Evolutionary conservation across 2,113 vertebrate species (phyloP), one percentile per base, ranked within the genome.

Genomic region (Clarias magur): DNA sequence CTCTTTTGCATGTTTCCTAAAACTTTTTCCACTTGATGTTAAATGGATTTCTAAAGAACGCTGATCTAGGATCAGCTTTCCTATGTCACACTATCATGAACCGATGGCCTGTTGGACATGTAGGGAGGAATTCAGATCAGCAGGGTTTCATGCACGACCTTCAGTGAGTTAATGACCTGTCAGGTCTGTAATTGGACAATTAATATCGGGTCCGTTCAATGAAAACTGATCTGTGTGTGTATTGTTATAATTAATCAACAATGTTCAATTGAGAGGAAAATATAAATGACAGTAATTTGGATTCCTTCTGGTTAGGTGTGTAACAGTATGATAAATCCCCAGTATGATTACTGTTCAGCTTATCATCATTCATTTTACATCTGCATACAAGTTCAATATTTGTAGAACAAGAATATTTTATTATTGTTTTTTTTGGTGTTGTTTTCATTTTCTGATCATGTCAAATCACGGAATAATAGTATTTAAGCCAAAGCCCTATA

Each of bases 231-330:
- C 67, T 15, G 54, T 59, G 68, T 78, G 68, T 83, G 42, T 68
- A 80, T 62, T 62, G 79, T 81, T 62, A 23, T 81, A 81, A 81
- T 81, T 38, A 81, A 81, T 81, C 79, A 81, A 81, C 79, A 81
- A 42, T 81, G 79, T 81, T 81, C 57, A 81, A 81, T 62, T 62
- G 79, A 42, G 79, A 60, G 79, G 79, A 81, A 81, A 81, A 81
- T 81, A 81, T 81, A 81, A 81, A 60, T 38, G 79, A 80, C 57
- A 81, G 79, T 81, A 11, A 81, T 81, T 81, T 81, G 79, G 57
- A 81, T 81, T 81, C 79, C 79, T 81, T 81, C 79, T 81, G 79
- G 79, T 81, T 81, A 62, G 79, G 79, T 81, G 30, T 60, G 57
- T 81, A 81, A 81, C 57, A 81, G 79, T 23, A 81, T 81, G 57